These are phyloP conservation scores for Orcinus orca DNA, from an alignment of 2,113 vertebrate genomes.

Conservation along the genomic window DNA sequence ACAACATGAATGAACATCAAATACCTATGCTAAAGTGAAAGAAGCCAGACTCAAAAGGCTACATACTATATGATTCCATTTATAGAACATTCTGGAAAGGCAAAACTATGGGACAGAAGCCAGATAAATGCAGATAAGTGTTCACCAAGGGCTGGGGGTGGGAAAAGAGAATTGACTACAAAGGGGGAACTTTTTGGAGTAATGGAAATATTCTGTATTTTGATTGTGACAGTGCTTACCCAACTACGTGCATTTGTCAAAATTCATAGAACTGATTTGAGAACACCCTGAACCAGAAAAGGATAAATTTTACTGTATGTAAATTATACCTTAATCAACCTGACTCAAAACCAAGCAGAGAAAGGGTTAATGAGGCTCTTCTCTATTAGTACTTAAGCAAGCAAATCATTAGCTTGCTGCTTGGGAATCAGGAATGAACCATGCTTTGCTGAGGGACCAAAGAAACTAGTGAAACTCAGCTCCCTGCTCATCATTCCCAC, in stretches of 20 bases:
- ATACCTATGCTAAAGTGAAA: neutral
- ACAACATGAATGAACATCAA: neutral
- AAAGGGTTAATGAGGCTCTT: neutral
- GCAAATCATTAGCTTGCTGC: neutral
- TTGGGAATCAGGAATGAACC: neutral
- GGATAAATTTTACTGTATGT: neutral
- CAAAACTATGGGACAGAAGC: neutral
- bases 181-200: neutral
- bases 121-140: neutral
- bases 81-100: neutral
- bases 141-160: neutral
- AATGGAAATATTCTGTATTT: neutral
- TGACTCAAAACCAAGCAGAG: neutral
- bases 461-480: neutral
- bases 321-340: neutral
- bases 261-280: neutral
- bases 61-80: neutral
- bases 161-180: neutral
- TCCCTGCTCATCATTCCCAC: neutral
- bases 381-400: neutral
- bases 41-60: neutral
- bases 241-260: neutral
- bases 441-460: neutral
- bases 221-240: neutral
- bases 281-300: neutral